These are phyloP conservation scores for Agrilus planipennis DNA, from an alignment of 1,140 invertebrate genomes.

Conservation along the genomic window DNA sequence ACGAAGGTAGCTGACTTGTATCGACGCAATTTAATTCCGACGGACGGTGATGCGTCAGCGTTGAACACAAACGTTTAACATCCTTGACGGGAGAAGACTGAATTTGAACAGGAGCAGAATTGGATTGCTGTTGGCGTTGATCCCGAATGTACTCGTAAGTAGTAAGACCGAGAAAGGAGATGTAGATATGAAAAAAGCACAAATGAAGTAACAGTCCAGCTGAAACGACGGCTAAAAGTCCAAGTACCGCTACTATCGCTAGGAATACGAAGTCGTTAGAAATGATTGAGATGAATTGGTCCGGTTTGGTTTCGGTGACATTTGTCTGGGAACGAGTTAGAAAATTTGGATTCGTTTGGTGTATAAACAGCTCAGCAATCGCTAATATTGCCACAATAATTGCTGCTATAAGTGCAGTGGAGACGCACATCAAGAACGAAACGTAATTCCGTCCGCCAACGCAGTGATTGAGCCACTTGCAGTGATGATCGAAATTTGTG, in stretches of 20 bases:
- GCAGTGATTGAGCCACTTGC: constrained; percentile 97
- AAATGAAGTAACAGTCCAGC: constrained; percentile 73
- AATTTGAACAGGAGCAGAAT: constrained; percentile 9
- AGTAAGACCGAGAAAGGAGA: constrained; percentile 69
- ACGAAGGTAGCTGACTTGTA: too few relatives aligned
- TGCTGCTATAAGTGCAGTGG: constrained; percentile 67
- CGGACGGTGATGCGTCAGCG: constrained; percentile 28
- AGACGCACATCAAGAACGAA: constrained; percentile 73
- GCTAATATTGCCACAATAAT: constrained; percentile 56
- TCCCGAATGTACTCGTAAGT: constrained; percentile 80
- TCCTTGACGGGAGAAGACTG: constrained; percentile 7
- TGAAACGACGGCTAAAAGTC: constrained; percentile 59
- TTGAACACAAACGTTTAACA: constrained; percentile 10
- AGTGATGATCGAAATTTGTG: constrained; percentile 85
- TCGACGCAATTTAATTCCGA: constrained; percentile 30
- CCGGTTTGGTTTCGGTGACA: constrained; percentile 3
- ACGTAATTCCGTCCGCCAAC: constrained; percentile 83
- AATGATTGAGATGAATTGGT: constrained; percentile 24
- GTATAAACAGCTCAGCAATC: constrained; percentile 41
- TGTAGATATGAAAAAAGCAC: constrained; percentile 82
- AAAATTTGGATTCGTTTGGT: constrained; percentile 22
- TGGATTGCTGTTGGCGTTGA: constrained; percentile 38
- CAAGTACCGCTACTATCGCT: constrained; percentile 49
- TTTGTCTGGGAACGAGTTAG: constrained; percentile 7
- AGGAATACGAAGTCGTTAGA: constrained; percentile 46